Percentiles rank a stretch among this genome's conserved stretches.
These are phyloP conservation scores for Dipodomys stephensi DNA, from an alignment of 2,113 vertebrate species.

Conservation along the genomic window DNA sequence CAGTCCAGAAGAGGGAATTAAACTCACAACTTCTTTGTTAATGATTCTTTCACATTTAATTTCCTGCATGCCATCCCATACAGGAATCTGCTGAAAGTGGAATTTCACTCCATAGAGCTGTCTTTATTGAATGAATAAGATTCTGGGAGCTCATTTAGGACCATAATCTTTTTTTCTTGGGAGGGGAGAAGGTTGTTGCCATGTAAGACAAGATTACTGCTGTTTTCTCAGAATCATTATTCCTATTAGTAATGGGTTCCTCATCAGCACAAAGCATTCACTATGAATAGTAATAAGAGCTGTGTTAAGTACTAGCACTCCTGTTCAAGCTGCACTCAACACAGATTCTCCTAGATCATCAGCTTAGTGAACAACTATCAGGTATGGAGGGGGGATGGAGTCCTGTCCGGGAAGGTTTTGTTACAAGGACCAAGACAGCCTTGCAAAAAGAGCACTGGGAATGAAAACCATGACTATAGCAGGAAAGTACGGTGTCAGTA, in stretches of 20 bases:
- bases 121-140: slow-evolving; percentile 16
- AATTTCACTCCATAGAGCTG: slow-evolving; percentile 56
- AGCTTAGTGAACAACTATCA: background rate
- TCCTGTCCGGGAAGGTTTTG: background rate
- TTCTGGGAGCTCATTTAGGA: slow-evolving; percentile 50
- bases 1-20: slow-evolving; percentile 25
- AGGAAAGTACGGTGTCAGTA: background rate
- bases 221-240: slow-evolving; percentile 43
- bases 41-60: slow-evolving; percentile 53
- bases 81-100: slow-evolving; percentile 35
- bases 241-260: background rate
- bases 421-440: background rate
- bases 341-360: background rate
- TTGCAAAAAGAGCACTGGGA: background rate
- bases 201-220: background rate
- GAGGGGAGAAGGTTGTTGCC: background rate
- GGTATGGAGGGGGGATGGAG: background rate
- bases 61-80: slow-evolving; percentile 42
- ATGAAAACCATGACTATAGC: background rate
- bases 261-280: slow-evolving; percentile 57
- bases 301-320: background rate
- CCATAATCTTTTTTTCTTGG: slow-evolving; percentile 4
- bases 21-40: slow-evolving; percentile 34
- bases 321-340: background rate
- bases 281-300: slow-evolving; percentile 37